phyloP scores from a whole-genome alignment of 2,797 vertebrate genomes.

The Spheniscus humboldti region DNA sequence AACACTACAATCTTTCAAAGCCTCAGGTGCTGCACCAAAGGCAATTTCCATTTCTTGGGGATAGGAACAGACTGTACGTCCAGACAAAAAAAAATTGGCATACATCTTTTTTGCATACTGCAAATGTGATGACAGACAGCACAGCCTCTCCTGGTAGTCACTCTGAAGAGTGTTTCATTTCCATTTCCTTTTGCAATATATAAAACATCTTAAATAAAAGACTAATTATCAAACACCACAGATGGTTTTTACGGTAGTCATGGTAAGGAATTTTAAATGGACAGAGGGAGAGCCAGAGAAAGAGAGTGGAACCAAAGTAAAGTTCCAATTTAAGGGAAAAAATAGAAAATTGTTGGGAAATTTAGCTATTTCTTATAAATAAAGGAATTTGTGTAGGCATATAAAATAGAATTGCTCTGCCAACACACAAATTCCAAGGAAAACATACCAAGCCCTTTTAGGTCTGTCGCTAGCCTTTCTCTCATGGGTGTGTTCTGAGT shows the following conservation, averaged over 20 bases:
- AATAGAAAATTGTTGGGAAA: not conserved
- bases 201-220: constrained; percentile 3
- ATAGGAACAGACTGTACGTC: not conserved
- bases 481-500: not conserved
- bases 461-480: not conserved
- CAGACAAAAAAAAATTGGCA: not conserved
- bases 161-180: not conserved
- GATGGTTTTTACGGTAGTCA: not conserved
- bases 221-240: not conserved
- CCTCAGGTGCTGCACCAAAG: not conserved
- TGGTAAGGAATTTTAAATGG: not conserved
- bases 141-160: not conserved
- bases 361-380: not conserved
- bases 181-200: not conserved
- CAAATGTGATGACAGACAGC: not conserved
- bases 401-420: not conserved
- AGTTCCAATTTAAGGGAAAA: not conserved
- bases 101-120: not conserved
- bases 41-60: constrained; percentile 41
- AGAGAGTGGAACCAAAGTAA: not conserved
- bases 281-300: not conserved
- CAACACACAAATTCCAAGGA: not conserved
- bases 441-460: not conserved
- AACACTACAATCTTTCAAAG: not conserved
- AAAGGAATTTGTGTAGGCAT: not conserved